Base-by-base conservation (phyloP, 1,140 invertebrate species). In the Sitophilus oryzae region DNA sequence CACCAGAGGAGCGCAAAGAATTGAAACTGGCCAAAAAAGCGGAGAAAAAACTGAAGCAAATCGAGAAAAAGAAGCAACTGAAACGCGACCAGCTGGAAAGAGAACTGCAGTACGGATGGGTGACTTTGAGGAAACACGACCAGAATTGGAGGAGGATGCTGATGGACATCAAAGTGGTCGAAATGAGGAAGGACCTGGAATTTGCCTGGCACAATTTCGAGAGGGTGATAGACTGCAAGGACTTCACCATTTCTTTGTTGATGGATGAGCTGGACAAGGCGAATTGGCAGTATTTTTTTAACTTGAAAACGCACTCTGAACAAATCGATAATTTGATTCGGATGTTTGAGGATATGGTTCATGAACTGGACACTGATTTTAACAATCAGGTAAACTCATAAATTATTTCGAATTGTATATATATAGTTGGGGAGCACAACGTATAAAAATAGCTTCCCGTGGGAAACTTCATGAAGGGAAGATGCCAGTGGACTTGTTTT, bases 171-270 rank as follows among this genome's bases (percentile, higher is more conserved):
- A 49, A 61, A 10, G 30, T 68, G 9, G 64, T 63, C 2, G 41
- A 56, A n/a, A 62, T 71, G 59, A 40, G 57, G 3, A 50, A 60
- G 20, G 61, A 69, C 18, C 43, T 68, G 14, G 60, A 67, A 52
- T 68, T 61, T 36, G 63, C 62, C n/a, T 67, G 62, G 65, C 60
- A 64, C 22, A 55, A 61, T 42, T 71, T 71, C 52, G 64, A 71
- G 44, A 49, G 60, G 18, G 56, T 59, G 8, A 48, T 71, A 4
- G 69, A 71, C 44, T 59, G 46, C 15, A 71, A 71, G 36, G 67
- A 71, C 52, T 66, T 69, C 21, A 52, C 53, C 1, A 71, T 71
- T 15, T 69, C 67, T 1, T 30, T 68, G 8, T 37, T 71, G 11
- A 48, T 71, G 61, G 69, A 71, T 50, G 67, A 69, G 48, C 15